Evolutionary conservation across 2,888 invertebrate genomes (phyloP).

Genomic region (Catocala sponsa): DNA sequence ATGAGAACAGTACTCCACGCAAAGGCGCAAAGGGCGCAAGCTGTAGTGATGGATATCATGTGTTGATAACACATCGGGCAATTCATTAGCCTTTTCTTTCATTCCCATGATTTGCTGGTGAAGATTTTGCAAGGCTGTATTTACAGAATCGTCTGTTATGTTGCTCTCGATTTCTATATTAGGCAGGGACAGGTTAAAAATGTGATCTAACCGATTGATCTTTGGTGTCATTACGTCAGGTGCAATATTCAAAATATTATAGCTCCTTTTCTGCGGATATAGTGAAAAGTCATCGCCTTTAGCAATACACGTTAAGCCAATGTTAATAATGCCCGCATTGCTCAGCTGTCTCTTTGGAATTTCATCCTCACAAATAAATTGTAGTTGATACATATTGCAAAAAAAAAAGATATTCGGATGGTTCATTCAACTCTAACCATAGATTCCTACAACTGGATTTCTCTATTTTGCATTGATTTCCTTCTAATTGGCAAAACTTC

Average conservation of each 20-base stretch:
- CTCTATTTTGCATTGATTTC: not conserved
- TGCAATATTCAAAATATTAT: not conserved
- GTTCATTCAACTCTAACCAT: constrained; percentile 3
- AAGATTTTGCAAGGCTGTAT: not conserved
- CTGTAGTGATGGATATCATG: constrained; percentile 5
- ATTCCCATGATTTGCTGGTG: not conserved
- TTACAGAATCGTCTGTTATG: not conserved
- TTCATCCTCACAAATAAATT: constrained; percentile 1
- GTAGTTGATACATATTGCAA: constrained; percentile 5
- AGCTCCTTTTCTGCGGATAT: not conserved
- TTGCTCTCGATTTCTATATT: not conserved
- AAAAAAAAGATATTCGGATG: not conserved
- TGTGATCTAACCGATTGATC: not conserved
- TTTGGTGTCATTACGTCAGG: not conserved
- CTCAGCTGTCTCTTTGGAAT: not conserved
- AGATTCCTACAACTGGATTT: not conserved
- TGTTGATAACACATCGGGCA: constrained; percentile 2
- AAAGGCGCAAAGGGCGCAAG: too few species aligned
- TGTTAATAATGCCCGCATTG: constrained; percentile 1
- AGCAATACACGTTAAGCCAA: not conserved
- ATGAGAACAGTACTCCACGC: too few species aligned
- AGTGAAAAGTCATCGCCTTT: constrained; percentile 3
- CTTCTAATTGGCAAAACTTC: constrained; percentile 5
- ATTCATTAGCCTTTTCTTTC: not conserved
- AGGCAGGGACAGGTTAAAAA: constrained; percentile 4